phyloP scores from a whole-genome alignment of 2,113 vertebrate species.

The Onychostruthus taczanowskii region DNA sequence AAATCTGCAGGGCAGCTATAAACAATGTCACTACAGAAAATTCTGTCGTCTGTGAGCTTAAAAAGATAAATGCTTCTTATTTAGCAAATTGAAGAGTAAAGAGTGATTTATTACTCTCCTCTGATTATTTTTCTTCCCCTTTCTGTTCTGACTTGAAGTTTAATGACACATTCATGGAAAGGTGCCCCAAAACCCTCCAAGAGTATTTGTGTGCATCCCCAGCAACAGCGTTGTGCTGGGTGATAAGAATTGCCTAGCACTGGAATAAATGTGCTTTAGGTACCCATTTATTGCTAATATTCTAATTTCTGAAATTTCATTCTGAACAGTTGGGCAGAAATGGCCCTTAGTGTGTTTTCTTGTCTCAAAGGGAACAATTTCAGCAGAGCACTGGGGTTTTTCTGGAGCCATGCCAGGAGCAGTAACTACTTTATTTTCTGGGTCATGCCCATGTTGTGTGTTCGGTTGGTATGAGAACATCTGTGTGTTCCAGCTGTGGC shows the following conservation, averaged over 20 bases:
- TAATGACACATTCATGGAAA: not conserved
- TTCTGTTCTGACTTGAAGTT: not conserved
- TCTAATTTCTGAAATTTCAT: not conserved
- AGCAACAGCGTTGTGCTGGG: not conserved
- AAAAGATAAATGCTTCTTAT: not conserved
- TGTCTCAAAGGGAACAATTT: not conserved
- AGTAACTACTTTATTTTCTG: not conserved
- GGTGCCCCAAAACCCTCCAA: not conserved
- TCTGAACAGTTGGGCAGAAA: not conserved
- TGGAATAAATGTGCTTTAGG: not conserved
- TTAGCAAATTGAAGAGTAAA: not conserved
- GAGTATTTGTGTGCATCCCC: not conserved
- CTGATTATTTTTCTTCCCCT: fast-evolving
- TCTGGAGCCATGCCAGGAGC: not conserved
- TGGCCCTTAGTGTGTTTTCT: not conserved
- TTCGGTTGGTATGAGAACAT: not conserved
- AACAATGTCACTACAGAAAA: not conserved
- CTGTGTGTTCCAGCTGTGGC: not conserved
- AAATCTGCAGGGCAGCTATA: not conserved
- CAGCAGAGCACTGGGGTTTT: not conserved
- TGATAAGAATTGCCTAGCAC: not conserved
- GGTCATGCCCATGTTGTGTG: not conserved
- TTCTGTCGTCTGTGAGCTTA: not conserved
- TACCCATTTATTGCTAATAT: not conserved
- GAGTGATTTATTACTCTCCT: not conserved